Percentiles rank a stretch among this genome's conserved stretches.
Evolutionary conservation across 2,797 vertebrate genomes (phyloP).

Genomic region (Distichodus sexfasciatus): DNA sequence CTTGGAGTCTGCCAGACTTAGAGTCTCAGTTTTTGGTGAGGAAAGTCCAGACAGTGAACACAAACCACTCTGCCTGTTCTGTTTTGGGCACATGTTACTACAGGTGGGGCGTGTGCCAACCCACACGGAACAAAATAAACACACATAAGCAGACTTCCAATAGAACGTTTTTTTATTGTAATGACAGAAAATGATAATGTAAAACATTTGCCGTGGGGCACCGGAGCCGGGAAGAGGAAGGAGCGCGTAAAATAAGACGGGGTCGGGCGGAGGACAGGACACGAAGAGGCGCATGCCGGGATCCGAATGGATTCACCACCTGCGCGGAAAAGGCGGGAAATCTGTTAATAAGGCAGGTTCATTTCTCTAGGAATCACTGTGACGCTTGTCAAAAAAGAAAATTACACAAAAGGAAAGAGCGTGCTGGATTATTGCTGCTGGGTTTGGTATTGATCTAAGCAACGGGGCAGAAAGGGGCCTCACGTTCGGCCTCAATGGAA

Average conservation of each 20-base stretch:
- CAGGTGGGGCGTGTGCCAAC: no score
- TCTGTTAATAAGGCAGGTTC: neutral
- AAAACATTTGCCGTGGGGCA: slow-evolving; percentile 60
- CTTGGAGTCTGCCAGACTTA: no score
- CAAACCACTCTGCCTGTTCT: neutral
- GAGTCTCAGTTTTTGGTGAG: no score
- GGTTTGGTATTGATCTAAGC: no score
- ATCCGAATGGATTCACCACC: slow-evolving; percentile 46
- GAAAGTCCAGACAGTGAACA: no score
- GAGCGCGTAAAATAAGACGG: slow-evolving; percentile 61
- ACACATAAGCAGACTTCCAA: slow-evolving; percentile 47
- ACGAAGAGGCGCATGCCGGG: slow-evolving; percentile 54
- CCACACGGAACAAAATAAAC: slow-evolving; percentile 49
- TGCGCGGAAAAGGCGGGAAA: slow-evolving; percentile 19
- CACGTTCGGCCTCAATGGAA: slow-evolving; percentile 24
- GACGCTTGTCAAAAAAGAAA: neutral
- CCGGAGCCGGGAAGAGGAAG: slow-evolving; percentile 49
- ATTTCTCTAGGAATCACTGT: neutral
- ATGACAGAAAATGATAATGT: slow-evolving; percentile 69
- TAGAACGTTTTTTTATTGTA: slow-evolving; percentile 71
- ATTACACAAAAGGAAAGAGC: neutral
- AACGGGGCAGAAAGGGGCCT: slow-evolving; percentile 18
- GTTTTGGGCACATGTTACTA: neutral
- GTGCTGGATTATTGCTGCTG: neutral
- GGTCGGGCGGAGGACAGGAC: slow-evolving; percentile 15